Evolutionary conservation across 2,888 invertebrate genomes (phyloP), one percentile per base, ranked within the genome.

Genomic region (Kryphioiulus occultus): DNA sequence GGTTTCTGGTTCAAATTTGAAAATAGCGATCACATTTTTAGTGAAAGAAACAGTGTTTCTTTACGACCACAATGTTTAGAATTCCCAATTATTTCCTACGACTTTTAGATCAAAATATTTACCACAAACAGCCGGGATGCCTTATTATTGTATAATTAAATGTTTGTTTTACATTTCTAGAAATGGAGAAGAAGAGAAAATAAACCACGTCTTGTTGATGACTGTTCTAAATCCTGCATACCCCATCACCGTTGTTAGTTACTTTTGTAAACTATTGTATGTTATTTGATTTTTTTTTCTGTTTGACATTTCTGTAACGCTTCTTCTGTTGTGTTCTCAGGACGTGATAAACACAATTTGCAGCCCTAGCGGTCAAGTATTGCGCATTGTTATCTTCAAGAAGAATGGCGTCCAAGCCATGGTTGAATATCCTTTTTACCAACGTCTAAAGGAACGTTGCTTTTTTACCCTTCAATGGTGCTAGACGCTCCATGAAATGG

Each of bases 311-410:
- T 19, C 3, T 44, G 15, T 26, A 85, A 39, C 35, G 17, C 15
- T 19, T 26, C 83, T 47, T 87, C 9, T 4, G 15, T 82, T 87
- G n/a, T 35, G 26, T 19, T 84, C 96, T 0, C 95, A 98, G 98
- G 98, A 99, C 93, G 99, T 99, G 89, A 95, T 99, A 92, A 97
- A 99, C 94, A 98, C 99, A 91, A 99, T 99, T 92, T 98, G 98
- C 93, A 95, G 95, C 91, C 95, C 97, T 89, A 97, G 96, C 93
- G 99, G 99, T 85, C 96, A 97, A 92, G 99, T 99, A 83, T 95
- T 97, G 90, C 95, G 99, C 92, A 98, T 99, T 93, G 99, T 99
- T 89, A 98, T 99, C 91, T 99, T 99, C 94, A 98, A 98, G 95
- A 99, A 99, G 93, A 98, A 98, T 92, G 98, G 98, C 90, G 97